phyloP scores from a whole-genome alignment of 1,140 invertebrate genomes.

The Heliothis virescens region DNA sequence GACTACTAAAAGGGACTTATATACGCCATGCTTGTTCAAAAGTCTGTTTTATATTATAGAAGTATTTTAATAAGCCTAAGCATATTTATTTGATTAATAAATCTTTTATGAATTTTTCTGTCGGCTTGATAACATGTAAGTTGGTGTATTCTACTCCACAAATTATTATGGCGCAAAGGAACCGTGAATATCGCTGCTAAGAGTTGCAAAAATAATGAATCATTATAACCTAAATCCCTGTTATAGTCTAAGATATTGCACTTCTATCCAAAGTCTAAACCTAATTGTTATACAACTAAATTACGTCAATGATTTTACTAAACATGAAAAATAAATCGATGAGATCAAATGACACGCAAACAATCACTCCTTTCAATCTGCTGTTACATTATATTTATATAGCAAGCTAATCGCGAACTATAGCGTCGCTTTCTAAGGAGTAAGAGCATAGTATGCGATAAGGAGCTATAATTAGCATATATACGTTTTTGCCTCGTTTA shows the following conservation, averaged over 20 bases:
- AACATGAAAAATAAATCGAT: too few relatives aligned
- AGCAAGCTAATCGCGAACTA: not conserved
- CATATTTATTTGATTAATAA: too few relatives aligned
- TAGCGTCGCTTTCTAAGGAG: constrained; percentile 1
- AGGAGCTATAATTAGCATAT: constrained; percentile 22
- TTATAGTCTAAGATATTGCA: too few relatives aligned
- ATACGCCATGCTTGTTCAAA: too few relatives aligned
- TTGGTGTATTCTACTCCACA: too few relatives aligned
- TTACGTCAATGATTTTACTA: too few relatives aligned
- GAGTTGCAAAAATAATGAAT: not conserved
- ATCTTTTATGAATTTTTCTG: too few relatives aligned
- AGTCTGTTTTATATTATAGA: too few relatives aligned
- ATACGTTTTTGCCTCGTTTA: not conserved
- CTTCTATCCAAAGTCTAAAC: too few relatives aligned
- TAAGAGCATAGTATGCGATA: constrained; percentile 1
- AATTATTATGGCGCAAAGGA: not conserved
- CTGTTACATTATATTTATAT: not conserved
- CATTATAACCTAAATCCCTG: not conserved
- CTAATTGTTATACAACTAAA: too few relatives aligned
- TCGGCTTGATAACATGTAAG: not conserved
- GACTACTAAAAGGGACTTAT: too few relatives aligned
- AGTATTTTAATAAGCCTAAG: too few relatives aligned
- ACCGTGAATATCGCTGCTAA: constrained; percentile 7
- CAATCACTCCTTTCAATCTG: not conserved
- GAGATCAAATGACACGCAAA: not conserved